phyloP scores from a whole-genome alignment of 2,113 vertebrate species.

The Tyto alba region DNA sequence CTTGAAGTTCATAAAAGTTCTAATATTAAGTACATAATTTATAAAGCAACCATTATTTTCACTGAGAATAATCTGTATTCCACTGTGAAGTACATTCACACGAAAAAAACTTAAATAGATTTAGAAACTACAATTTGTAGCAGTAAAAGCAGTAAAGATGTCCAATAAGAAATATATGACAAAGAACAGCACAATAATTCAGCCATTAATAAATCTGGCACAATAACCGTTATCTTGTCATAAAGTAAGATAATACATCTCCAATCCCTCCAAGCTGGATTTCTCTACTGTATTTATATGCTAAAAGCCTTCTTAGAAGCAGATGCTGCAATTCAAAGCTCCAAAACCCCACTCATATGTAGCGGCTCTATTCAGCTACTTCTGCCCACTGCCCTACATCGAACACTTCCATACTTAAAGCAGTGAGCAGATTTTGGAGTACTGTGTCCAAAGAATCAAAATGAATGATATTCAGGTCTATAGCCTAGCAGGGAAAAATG shows the following conservation, averaged over 20 bases:
- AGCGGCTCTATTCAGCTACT: not conserved
- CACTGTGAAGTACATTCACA: not conserved
- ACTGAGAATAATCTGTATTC: not conserved
- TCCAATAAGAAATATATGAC: not conserved
- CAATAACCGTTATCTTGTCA: constrained; percentile 1
- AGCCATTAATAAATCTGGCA: constrained; percentile 25
- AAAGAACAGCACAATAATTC: constrained; percentile 27
- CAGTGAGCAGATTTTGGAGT: constrained; percentile 49
- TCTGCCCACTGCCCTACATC: not conserved
- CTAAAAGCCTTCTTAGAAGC: not conserved
- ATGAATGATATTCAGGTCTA: constrained; percentile 76
- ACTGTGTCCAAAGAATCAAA: constrained; percentile 62
- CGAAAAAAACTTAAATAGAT: not conserved
- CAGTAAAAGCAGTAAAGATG: constrained; percentile 27
- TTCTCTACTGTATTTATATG: constrained; percentile 14
- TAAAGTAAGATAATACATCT: not conserved
- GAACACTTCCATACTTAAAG: not conserved
- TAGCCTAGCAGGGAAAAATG: constrained; percentile 76
- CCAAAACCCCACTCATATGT: not conserved
- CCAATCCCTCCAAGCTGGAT: not conserved
- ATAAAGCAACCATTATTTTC: constrained; percentile 3
- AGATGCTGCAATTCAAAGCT: not conserved
- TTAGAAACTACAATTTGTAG: constrained; percentile 14
- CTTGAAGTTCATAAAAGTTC: not conserved
- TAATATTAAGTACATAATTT: not conserved